phyloP scores from a whole-genome alignment of 2,113 vertebrate genomes.

The Oreochromis niloticus region DNA sequence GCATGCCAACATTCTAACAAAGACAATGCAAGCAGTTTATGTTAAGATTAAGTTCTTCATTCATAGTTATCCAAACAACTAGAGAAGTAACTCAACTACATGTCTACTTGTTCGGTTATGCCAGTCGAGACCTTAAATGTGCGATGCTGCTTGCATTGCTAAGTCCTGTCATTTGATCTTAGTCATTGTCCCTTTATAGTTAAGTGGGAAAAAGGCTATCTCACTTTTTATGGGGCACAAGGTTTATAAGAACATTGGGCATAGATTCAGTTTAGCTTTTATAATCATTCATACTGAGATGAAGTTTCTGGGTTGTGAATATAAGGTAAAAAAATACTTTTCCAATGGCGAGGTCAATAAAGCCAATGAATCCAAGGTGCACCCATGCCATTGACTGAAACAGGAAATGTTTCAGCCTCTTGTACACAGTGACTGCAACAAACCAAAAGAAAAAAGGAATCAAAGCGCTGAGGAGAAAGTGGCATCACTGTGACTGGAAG shows the following conservation, averaged over 20 bases:
- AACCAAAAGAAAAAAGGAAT: neutral
- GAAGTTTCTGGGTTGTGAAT: neutral
- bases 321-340: neutral
- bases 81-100: neutral
- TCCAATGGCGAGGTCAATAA: neutral
- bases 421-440: neutral
- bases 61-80: neutral
- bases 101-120: neutral
- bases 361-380: neutral
- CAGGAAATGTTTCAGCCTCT: neutral
- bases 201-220: neutral
- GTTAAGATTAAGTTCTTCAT: neutral
- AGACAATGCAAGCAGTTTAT: neutral
- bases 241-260: neutral
- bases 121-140: neutral
- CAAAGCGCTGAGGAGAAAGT: neutral
- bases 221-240: neutral
- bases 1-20: neutral
- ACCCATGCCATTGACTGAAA: neutral
- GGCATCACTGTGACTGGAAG: neutral
- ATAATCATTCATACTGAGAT: neutral
- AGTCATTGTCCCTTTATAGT: neutral
- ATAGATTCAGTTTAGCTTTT: neutral
- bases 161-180: neutral
- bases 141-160: neutral